Base-by-base conservation (phyloP, 2,888 invertebrate species). In the Clanis bilineata region DNA sequence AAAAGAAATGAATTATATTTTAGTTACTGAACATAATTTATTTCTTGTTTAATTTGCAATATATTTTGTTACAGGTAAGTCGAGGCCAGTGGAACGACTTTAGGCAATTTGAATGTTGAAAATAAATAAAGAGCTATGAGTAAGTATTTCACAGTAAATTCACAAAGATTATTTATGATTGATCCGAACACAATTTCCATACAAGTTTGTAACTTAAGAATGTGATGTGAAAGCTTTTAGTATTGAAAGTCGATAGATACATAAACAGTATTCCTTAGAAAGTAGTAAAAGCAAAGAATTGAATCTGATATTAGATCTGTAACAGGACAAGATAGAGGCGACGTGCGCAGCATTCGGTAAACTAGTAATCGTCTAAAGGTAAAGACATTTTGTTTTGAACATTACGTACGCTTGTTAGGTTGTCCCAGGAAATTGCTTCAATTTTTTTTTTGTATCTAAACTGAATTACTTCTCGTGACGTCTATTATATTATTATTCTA, bases 1-100 rank as follows among this genome's bases (percentile, higher is more conserved):
- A 39, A n/a, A n/a, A 39, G n/a, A 39, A 39, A 15, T 39, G 5
- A 15, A n/a, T n/a, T 39, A 39, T 15, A 39, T 2, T n/a, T 39
- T 38, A n/a, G n/a, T n/a, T n/a, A n/a, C n/a, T n/a, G n/a, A n/a
- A n/a, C n/a, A n/a, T 38, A 10, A 12, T 38, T 38, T 5, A 38
- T 38, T 38, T 38, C 1, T 15, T 15, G 9, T 36, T 41, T 41
- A 2, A 18, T 41, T 41, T 41, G 2, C 18, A 39, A 4, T n/a
- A 6, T 41, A 18, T 51, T 32, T 51, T 51, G 51, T 51, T 51
- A 18, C 32, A 56, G 56, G 56, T 56, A 56, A 56, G 56, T 56
- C 9, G 7, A 25, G 15, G 3, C 9, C 9, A 25, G 3, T n/a
- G 23, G 12, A 25, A 47, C 25, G 0, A 28, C n/a, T 1, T n/a